phyloP scores from a whole-genome alignment of 1,140 invertebrate species.

The Colletes gigas region DNA sequence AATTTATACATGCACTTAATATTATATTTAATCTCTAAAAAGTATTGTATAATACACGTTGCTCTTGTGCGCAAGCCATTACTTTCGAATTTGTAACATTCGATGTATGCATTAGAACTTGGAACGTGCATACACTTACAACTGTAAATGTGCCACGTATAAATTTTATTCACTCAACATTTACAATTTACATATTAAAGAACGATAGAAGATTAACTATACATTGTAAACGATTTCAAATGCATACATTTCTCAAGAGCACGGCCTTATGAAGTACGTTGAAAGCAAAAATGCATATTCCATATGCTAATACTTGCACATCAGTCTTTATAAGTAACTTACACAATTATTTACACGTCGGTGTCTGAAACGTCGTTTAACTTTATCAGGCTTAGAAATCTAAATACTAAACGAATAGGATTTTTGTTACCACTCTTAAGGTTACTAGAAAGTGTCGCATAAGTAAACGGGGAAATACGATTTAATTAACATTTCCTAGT shows the following conservation, averaged over 20 bases:
- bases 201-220: background rate
- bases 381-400: background rate
- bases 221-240: background rate
- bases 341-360: conserved; percentile 10
- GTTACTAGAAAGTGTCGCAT: background rate
- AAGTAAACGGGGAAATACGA: background rate
- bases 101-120: background rate
- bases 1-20: conserved; percentile 21
- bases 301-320: conserved; percentile 15
- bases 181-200: background rate
- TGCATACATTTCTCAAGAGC: background rate
- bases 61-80: background rate
- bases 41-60: conserved; percentile 11
- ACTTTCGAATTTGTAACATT: background rate
- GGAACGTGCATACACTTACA: background rate
- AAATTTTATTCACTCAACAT: background rate
- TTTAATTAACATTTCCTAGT: background rate
- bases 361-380: background rate
- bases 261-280: background rate
- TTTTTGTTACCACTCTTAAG: background rate
- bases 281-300: background rate
- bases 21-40: background rate
- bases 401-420: background rate
- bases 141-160: background rate
- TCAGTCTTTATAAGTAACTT: conserved; percentile 33